Percentiles rank a stretch among this genome's conserved stretches.
These are phyloP conservation scores for Agapornis roseicollis DNA, from an alignment of 2,113 vertebrate genomes.

Conservation along the genomic window DNA sequence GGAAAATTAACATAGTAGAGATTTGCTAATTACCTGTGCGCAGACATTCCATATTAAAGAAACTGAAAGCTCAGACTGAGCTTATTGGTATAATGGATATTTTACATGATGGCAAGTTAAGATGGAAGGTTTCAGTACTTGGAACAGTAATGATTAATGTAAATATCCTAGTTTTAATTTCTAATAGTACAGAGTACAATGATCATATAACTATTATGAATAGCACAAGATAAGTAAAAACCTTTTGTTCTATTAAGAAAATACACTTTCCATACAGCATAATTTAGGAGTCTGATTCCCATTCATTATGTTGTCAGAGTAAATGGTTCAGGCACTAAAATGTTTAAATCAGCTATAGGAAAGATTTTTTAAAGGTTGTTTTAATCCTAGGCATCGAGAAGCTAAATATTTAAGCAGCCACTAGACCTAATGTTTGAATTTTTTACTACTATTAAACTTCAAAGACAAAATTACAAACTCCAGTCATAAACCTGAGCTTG, in stretches of 20 bases:
- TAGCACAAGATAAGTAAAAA: background rate
- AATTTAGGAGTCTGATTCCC: background rate
- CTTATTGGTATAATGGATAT: background rate
- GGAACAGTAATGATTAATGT: background rate
- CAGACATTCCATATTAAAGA: background rate
- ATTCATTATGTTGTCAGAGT: conserved; percentile 39
- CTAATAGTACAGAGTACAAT: background rate
- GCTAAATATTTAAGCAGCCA: conserved; percentile 50
- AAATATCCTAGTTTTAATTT: background rate
- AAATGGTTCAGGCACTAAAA: conserved; percentile 9
- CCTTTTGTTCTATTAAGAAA: background rate
- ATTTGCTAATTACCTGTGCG: background rate
- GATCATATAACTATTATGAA: background rate
- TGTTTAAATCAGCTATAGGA: conserved; percentile 8
- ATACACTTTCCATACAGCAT: background rate
- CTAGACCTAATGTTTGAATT: conserved; percentile 13
- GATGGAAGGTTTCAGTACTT: background rate
- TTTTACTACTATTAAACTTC: background rate
- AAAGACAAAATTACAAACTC: background rate
- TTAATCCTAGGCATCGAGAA: conserved; percentile 32
- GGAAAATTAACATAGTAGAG: background rate
- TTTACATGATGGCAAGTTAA: background rate
- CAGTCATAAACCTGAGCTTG: background rate
- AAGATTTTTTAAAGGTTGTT: conserved; percentile 2
- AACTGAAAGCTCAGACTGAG: background rate